Evolutionary conservation across 2,888 invertebrate genomes (phyloP).

Genomic region (Cinara cedri): DNA sequence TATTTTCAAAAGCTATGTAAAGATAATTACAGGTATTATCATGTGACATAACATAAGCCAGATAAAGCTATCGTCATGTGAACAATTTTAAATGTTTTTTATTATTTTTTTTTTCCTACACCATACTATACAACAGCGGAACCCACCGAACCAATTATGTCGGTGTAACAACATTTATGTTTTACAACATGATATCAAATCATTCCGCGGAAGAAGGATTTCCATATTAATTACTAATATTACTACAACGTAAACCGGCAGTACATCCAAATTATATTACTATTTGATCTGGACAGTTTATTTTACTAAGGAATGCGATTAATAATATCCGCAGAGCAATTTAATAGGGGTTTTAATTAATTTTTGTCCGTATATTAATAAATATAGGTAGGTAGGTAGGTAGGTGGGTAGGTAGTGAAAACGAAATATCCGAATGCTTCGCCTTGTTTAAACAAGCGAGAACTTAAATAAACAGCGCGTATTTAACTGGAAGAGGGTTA

Average conservation of each 20-base stretch:
- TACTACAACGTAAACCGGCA: background rate
- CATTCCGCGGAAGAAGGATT: background rate
- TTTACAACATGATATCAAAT: too few species aligned
- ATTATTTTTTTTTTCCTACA: too few species aligned
- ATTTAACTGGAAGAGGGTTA: background rate
- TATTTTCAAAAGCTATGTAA: too few species aligned
- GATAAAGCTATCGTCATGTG: too few species aligned
- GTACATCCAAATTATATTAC: background rate
- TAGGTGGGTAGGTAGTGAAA: slow-evolving; percentile 4
- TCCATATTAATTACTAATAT: background rate
- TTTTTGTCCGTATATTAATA: background rate
- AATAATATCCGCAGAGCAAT: background rate
- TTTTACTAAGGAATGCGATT: background rate
- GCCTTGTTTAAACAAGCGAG: background rate
- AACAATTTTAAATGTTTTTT: too few species aligned
- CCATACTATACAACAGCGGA: background rate
- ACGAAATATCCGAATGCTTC: background rate
- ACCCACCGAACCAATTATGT: background rate
- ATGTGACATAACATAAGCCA: too few species aligned
- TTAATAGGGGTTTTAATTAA: background rate
- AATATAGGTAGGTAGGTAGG: too few species aligned
- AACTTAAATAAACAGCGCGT: background rate
- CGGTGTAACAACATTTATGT: too few species aligned
- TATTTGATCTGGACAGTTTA: background rate
- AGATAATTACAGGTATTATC: too few species aligned